phyloP scores from a whole-genome alignment of 2,113 vertebrate species.

The Scatophagus argus region DNA sequence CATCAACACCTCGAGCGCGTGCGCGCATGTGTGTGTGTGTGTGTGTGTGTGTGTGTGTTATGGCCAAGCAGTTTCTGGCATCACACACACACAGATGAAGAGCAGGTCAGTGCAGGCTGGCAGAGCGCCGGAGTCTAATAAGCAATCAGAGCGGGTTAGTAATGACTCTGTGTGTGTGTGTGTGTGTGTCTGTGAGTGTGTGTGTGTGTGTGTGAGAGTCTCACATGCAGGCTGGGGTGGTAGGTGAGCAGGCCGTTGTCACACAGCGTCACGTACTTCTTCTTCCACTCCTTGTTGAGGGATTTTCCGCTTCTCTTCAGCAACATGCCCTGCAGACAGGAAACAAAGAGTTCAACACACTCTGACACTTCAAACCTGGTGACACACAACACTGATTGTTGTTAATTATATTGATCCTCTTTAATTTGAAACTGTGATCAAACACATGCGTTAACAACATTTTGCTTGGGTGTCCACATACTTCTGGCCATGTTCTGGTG shows the following conservation, averaged over 20 bases:
- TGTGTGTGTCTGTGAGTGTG: slow-evolving; percentile 10
- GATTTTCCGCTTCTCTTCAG: slow-evolving; percentile 96
- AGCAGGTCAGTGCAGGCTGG: slow-evolving; percentile 42
- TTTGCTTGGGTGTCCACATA: background rate
- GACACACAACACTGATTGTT: no score
- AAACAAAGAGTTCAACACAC: background rate
- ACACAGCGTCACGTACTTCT: slow-evolving; percentile 96
- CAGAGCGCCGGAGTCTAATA: slow-evolving; percentile 50
- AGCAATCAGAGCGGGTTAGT: slow-evolving; percentile 39
- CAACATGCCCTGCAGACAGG: slow-evolving; percentile 90
- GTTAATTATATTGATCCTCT: no score
- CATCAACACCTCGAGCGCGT: slow-evolving; percentile 38
- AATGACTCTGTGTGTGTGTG: slow-evolving; percentile 40
- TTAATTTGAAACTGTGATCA: no score
- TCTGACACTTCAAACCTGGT: no score
- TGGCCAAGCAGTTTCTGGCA: background rate
- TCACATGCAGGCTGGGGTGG: slow-evolving; percentile 96
- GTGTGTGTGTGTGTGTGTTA: slow-evolving; percentile 8
- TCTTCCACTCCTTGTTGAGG: slow-evolving; percentile 98
- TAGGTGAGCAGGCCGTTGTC: slow-evolving; percentile 97
- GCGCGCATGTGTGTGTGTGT: slow-evolving; percentile 1
- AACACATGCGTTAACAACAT: no score
- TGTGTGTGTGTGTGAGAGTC: slow-evolving; percentile 51
- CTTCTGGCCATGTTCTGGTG: background rate
- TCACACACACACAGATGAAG: slow-evolving; percentile 14